phyloP scores from a whole-genome alignment of 2,888 invertebrate genomes.

The Lycocerus yunnanus region DNA sequence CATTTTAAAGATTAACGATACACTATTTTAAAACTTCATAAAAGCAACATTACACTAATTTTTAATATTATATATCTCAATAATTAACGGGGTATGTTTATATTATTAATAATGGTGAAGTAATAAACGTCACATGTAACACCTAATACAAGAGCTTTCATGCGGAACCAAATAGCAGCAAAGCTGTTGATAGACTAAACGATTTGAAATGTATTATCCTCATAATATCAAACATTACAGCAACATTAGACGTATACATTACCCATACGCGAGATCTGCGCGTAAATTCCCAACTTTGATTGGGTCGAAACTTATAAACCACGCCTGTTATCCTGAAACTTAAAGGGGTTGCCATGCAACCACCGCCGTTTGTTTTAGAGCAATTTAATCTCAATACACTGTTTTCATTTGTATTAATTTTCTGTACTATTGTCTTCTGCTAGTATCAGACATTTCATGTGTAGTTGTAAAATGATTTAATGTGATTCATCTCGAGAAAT shows the following conservation, averaged over 20 bases:
- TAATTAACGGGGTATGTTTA: not conserved
- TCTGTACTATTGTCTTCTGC: conserved; percentile 16
- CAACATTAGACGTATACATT: conserved; percentile 57
- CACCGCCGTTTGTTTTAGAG: conserved; percentile 18
- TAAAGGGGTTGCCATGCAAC: conserved; percentile 40
- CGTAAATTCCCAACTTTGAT: conserved; percentile 44
- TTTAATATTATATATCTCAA: not conserved
- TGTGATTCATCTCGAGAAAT: conserved; percentile 23
- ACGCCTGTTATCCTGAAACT: conserved; percentile 38
- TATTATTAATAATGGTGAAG: not conserved
- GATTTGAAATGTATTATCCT: conserved; percentile 58
- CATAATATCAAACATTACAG: conserved; percentile 58
- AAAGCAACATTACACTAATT: not conserved
- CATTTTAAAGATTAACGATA: conserved; percentile 35
- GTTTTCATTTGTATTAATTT: conserved; percentile 25
- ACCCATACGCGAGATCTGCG: conserved; percentile 51
- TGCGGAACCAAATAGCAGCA: conserved; percentile 41
- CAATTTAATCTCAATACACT: conserved; percentile 19
- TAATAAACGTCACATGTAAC: conserved; percentile 10
- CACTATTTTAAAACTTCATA: not conserved
- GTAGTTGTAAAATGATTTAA: conserved; percentile 29
- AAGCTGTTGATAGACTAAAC: conserved; percentile 55
- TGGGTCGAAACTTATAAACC: conserved; percentile 45
- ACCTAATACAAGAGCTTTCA: conserved; percentile 20
- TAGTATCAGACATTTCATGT: conserved; percentile 2